These are phyloP conservation scores for Suncus etruscus DNA, from an alignment of 2,113 vertebrate species.

Conservation along the genomic window DNA sequence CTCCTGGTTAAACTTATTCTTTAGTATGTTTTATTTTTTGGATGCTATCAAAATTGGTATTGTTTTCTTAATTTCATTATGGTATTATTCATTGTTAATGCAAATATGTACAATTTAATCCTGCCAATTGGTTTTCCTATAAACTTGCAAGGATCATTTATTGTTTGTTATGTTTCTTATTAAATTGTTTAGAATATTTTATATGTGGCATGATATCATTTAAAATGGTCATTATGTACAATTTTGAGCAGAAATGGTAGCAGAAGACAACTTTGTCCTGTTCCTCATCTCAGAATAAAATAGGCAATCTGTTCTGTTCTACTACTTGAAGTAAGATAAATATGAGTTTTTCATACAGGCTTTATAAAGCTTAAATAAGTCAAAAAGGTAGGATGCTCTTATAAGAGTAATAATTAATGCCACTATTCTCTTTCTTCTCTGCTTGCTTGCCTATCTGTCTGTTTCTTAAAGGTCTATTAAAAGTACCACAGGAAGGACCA, in stretches of 20 bases:
- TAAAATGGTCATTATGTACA: background rate
- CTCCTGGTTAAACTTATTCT: background rate
- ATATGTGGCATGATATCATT: background rate
- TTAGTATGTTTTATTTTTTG: background rate
- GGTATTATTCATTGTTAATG: background rate
- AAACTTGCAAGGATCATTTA: background rate
- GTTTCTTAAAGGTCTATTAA: no score
- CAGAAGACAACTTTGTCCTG: background rate
- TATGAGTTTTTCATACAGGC: no score
- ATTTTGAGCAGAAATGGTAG: background rate
- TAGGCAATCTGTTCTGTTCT: no score
- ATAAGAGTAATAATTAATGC: no score
- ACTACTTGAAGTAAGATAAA: no score
- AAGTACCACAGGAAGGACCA: no score
- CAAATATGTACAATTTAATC: background rate
- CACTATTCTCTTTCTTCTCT: no score
- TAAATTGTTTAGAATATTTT: background rate
- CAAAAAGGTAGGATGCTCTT: no score
- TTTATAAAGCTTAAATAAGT: no score
- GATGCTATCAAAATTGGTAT: background rate
- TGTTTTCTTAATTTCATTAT: conserved; percentile 9
- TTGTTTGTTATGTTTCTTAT: background rate
- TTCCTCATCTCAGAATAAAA: background rate
- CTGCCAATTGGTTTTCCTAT: background rate
- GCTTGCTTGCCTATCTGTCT: no score